phyloP scores from a whole-genome alignment of 2,113 vertebrate genomes.

The Malaclemys terrapin region DNA sequence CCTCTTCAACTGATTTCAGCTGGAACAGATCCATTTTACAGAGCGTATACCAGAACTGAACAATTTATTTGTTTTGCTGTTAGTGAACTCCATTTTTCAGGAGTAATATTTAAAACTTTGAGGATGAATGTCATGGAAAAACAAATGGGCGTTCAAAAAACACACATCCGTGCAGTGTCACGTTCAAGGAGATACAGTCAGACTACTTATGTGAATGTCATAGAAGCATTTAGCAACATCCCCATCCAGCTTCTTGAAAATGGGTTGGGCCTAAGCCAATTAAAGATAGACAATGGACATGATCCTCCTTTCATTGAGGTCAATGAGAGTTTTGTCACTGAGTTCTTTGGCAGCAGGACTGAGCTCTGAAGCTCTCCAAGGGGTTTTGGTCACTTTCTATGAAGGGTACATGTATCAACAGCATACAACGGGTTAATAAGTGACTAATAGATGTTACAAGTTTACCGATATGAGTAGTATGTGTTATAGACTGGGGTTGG shows the following conservation, averaged over 20 bases:
- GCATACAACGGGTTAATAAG: not conserved
- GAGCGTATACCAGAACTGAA: not conserved
- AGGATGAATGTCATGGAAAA: not conserved
- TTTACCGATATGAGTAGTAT: not conserved
- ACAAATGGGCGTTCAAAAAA: not conserved
- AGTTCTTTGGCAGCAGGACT: not conserved
- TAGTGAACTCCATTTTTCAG: fast-evolving
- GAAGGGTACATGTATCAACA: not conserved
- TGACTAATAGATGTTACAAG: not conserved
- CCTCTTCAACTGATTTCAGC: constrained; percentile 18
- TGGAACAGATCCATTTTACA: constrained; percentile 13
- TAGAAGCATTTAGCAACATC: not conserved
- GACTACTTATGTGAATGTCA: not conserved
- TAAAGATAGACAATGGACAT: not conserved
- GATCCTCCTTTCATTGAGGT: not conserved
- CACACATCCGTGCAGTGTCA: not conserved
- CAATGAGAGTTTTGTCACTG: not conserved
- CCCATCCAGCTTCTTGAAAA: not conserved
- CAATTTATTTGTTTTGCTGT: not conserved
- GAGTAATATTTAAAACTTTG: not conserved
- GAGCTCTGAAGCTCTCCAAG: not conserved
- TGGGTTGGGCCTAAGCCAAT: not conserved
- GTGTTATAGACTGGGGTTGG: not conserved
- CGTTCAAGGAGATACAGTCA: not conserved
- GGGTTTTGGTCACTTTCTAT: not conserved